Evolutionary conservation across 2,113 vertebrate species (phyloP).

Genomic region (Oxyura jamaicensis): DNA sequence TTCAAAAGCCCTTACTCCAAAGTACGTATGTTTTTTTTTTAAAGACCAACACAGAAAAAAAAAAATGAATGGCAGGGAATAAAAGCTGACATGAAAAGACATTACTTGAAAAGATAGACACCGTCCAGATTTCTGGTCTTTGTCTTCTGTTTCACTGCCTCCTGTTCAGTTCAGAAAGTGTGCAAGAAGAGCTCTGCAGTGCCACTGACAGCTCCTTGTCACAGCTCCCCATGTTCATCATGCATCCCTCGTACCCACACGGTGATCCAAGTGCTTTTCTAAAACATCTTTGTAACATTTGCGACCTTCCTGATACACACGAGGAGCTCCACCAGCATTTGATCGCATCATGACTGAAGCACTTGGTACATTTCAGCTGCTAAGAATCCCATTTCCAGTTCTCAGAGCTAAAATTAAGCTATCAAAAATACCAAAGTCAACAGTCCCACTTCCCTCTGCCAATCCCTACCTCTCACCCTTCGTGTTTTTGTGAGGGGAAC

Average conservation of each 20-base stretch:
- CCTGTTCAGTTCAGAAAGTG: background rate
- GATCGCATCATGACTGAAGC: background rate
- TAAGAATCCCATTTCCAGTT: background rate
- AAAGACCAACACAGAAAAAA: background rate
- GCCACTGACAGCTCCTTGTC: background rate
- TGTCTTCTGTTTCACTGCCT: background rate
- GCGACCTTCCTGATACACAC: background rate
- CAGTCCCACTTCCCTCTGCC: background rate
- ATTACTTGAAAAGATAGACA: background rate
- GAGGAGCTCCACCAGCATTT: background rate
- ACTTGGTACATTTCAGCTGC: fast-evolving
- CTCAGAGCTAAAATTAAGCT: background rate
- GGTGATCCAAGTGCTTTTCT: background rate
- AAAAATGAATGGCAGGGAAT: background rate
- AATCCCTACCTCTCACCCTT: background rate
- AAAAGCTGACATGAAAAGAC: background rate
- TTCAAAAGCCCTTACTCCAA: background rate
- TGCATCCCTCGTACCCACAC: background rate
- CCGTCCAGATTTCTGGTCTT: background rate
- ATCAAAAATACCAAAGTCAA: background rate
- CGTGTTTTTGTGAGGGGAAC: background rate
- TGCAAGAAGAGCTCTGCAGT: background rate
- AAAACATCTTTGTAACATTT: fast-evolving
- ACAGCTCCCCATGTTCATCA: background rate
- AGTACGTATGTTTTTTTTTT: background rate